Conservation (phyloP, 2,888 invertebrate genomes). For the Miltochrista miniata region DNA sequence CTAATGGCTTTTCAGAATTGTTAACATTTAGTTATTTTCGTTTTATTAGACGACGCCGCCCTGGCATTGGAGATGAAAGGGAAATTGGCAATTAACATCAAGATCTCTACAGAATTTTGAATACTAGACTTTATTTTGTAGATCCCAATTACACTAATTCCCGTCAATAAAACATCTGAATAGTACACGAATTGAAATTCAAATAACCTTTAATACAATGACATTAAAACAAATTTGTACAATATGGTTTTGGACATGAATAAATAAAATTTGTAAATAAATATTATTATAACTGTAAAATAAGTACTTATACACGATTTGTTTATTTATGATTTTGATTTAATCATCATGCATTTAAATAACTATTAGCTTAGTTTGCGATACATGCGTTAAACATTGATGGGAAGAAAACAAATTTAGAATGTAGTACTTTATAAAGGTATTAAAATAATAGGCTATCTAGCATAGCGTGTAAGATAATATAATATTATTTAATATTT, state of each 20-base stretch:
- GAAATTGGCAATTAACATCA: no score
- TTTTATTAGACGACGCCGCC: no score
- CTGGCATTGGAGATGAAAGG: no score
- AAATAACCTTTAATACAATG: no score
- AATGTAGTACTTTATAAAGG: slow-evolving; percentile 54
- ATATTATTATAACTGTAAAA: slow-evolving; percentile 8
- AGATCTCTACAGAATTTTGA: no score
- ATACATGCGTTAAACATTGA: slow-evolving; percentile 38
- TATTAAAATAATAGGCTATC: slow-evolving; percentile 40
- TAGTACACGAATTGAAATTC: no score
- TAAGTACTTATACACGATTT: slow-evolving; percentile 17
- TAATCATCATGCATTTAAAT: slow-evolving; percentile 38
- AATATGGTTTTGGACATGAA: not conserved
- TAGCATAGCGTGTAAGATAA: slow-evolving; percentile 30
- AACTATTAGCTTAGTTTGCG: slow-evolving; percentile 34
- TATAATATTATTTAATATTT: slow-evolving; percentile 33
- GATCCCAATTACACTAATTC: no score
- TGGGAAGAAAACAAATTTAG: not conserved
- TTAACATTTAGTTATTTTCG: no score
- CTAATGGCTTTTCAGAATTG: no score
- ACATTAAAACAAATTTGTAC: no score
- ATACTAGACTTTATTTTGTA: no score
- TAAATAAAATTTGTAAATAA: slow-evolving; percentile 33
- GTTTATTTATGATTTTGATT: slow-evolving; percentile 25
- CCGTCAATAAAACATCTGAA: no score